Evolutionary conservation across 2,888 invertebrate species (phyloP), one percentile per base, ranked within the genome.

Genomic region (Drosophila prostipennis): DNA sequence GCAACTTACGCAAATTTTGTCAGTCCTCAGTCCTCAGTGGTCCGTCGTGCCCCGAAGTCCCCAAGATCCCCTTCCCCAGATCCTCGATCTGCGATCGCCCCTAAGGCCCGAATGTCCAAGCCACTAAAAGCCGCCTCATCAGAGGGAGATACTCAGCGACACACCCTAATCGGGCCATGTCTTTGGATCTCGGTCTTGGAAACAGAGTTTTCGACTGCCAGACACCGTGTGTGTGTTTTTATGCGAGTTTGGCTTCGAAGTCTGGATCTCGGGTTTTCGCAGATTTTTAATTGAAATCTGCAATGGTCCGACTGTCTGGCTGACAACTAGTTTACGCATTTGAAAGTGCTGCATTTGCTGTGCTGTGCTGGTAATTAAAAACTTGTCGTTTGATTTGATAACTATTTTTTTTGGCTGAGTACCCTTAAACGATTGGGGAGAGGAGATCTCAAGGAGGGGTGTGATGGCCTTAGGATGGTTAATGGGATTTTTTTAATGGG

Each of bases 241-340:
- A 26, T 26, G 29, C 29, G 29, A 29, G 29, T 29, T 26, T 57
- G 23, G 40, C 19, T 40, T 26, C 34, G 32, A 39, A 37, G 23
- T 53, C 51, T 64, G 60, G 65, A 58, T 48, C 40, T 40, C 16
- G 40, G 40, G 40, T 19, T 69, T 54, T 53, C 34, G 45, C 45
- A 72, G 60, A 71, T 52, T 68, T 79, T 80, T 88, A 84, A 84
- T 88, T 84, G 88, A 84, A 86, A 84, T 75, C 87, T 75, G 75
- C 75, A 60, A 49, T 72, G 67, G 59, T 60, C 54, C n/a, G 65
- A 51, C 48, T 72, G 67, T 74, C 49, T 48, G 51, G 26, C 40
- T 26, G 69, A 55, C 80, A 87, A 88, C 83, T 78, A 63, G 83
- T 84, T 84, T 83, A 84, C 88, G 83, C 88, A 88, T 86, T 87